phyloP scores from a whole-genome alignment of 2,797 vertebrate genomes.

The Heterohyrax brucei region DNA sequence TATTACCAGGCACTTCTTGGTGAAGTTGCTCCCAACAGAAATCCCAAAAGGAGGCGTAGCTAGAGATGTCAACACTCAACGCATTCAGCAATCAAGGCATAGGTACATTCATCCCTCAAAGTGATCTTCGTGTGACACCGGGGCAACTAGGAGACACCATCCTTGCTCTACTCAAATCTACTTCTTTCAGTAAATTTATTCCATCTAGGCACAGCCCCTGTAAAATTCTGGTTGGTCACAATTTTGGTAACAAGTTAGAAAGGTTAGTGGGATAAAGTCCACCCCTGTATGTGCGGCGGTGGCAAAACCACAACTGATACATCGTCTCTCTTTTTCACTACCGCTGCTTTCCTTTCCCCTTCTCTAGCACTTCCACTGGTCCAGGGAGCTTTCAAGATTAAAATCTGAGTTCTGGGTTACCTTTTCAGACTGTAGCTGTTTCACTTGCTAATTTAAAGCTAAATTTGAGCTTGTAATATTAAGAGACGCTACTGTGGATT shows the following conservation, averaged over 20 bases:
- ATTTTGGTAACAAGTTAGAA: background rate
- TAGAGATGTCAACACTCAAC: background rate
- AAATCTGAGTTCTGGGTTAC: background rate
- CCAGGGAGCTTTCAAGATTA: background rate
- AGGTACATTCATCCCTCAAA: background rate
- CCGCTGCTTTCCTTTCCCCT: background rate
- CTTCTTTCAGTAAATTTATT: background rate
- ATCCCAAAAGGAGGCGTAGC: background rate
- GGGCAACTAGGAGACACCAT: background rate
- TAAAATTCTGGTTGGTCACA: background rate
- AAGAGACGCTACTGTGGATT: background rate
- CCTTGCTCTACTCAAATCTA: background rate
- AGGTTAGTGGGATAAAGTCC: background rate
- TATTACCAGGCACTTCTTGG: background rate
- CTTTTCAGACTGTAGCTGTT: background rate
- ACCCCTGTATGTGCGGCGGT: background rate
- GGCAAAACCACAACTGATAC: background rate
- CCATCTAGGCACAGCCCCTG: background rate
- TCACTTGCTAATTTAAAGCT: background rate
- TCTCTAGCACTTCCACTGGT: background rate
- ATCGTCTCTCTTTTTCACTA: background rate
- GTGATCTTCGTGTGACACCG: background rate
- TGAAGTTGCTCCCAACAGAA: background rate
- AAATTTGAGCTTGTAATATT: background rate
- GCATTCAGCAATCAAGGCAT: fast-evolving